Percentiles rank a stretch among this genome's conserved stretches.
phyloP scores from a whole-genome alignment of 2,888 invertebrate genomes.

The Parelbella ahira region DNA sequence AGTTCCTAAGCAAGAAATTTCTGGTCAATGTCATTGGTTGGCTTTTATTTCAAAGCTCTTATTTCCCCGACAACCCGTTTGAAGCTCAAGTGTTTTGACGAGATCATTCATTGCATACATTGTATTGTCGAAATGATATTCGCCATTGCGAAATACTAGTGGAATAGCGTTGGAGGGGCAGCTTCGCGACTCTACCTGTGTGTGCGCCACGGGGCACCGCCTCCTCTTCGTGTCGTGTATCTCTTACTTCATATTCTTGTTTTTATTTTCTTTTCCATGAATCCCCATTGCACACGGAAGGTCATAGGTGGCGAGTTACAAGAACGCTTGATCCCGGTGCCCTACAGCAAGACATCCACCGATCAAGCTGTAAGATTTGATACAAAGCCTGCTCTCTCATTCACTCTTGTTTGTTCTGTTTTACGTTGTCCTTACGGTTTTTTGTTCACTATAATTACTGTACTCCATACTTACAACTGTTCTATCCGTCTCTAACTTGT shows the following conservation, averaged over 20 bases:
- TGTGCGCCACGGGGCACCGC: slow-evolving; percentile 29
- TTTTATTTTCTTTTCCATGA: slow-evolving; percentile 86
- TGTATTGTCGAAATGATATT: no score
- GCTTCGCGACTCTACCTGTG: slow-evolving; percentile 36
- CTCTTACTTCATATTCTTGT: slow-evolving; percentile 77
- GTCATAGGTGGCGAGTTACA: slow-evolving; percentile 99
- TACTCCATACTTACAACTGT: slow-evolving; percentile 69
- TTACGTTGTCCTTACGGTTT: slow-evolving; percentile 59
- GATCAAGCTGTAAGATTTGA: slow-evolving; percentile 98
- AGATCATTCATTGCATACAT: no score
- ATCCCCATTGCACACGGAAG: slow-evolving; percentile 95
- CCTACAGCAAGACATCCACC: slow-evolving; percentile 99
- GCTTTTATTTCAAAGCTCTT: slow-evolving; percentile 20
- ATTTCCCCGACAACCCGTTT: no score
- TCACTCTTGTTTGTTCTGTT: slow-evolving; percentile 59
- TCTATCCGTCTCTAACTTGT: slow-evolving; percentile 38
- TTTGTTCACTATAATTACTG: slow-evolving; percentile 63
- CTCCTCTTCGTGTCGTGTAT: slow-evolving; percentile 52
- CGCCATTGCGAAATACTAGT: no score
- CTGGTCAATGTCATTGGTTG: slow-evolving; percentile 1
- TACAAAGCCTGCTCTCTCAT: slow-evolving; percentile 60
- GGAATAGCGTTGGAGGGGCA: slow-evolving; percentile 40
- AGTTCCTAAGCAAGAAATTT: neutral
- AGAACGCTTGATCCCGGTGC: slow-evolving; percentile 99
- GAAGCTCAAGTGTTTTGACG: no score